A percentile compares a stretch with the other conserved stretches of the same genome.
These are phyloP conservation scores for Nebria ingens DNA, from an alignment of 1,140 invertebrate species.

Conservation along the genomic window DNA sequence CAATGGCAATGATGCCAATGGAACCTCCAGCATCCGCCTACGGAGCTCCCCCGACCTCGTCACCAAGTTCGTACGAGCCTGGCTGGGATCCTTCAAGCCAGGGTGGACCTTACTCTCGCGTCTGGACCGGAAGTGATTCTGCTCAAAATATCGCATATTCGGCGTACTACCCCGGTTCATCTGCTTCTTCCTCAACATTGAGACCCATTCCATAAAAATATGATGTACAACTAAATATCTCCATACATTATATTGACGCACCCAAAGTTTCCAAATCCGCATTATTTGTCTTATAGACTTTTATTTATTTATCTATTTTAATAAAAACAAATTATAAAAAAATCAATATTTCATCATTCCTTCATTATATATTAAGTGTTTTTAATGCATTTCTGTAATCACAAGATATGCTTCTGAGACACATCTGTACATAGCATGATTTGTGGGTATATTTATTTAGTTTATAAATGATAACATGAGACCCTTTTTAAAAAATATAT, in stretches of 20 bases:
- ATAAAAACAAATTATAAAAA: background rate
- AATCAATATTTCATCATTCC: no score
- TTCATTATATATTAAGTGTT: no score
- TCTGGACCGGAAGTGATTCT: conserved; percentile 48
- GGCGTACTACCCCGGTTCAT: conserved; percentile 55
- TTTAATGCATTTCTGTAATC: no score
- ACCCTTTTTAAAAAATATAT: no score
- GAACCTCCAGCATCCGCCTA: conserved; percentile 46
- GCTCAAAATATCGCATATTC: conserved; percentile 65
- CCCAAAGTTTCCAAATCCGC: no score
- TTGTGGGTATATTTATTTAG: no score
- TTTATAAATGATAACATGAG: no score
- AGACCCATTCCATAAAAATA: no score
- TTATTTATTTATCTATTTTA: conserved; percentile 6
- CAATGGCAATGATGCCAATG: conserved; percentile 42
- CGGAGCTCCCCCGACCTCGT: conserved; percentile 50
- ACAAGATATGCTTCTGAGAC: no score
- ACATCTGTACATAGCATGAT: no score
- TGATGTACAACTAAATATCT: no score
- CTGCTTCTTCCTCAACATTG: conserved; percentile 23
- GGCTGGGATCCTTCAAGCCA: conserved; percentile 53
- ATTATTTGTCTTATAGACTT: background rate
- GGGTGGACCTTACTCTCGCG: conserved; percentile 60
- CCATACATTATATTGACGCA: no score
- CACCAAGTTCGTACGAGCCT: conserved; percentile 52